Percentiles rank a stretch among this genome's conserved stretches.
These are phyloP conservation scores for Drosophila nikananu DNA, from an alignment of 1,140 invertebrate species.

Conservation along the genomic window DNA sequence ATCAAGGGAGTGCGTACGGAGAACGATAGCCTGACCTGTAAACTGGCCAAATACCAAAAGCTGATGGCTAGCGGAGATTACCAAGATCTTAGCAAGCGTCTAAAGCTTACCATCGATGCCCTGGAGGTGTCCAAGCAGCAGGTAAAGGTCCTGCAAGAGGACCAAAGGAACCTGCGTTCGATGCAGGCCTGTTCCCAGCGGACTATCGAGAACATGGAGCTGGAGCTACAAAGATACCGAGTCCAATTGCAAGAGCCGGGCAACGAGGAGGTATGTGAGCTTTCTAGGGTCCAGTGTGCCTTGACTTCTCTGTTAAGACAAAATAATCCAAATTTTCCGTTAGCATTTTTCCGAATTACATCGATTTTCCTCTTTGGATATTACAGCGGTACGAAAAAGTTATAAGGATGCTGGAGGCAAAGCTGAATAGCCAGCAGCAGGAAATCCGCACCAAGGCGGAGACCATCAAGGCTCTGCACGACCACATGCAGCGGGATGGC, in stretches of 20 bases:
- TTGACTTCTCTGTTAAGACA: conserved; percentile 4
- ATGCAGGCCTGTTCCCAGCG: conserved; percentile 56
- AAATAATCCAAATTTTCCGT: conserved; percentile 8
- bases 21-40: conserved; percentile 40
- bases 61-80: conserved; percentile 1
- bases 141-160: conserved; percentile 58
- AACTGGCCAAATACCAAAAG: conserved; percentile 37
- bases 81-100: conserved; percentile 36
- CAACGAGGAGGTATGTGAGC: conserved; percentile 35
- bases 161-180: conserved; percentile 36
- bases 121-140: conserved; percentile 56
- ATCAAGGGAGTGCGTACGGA: conserved; percentile 53
- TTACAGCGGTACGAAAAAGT: conserved; percentile 44
- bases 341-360: neutral
- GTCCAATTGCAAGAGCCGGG: conserved; percentile 41
- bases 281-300: neutral
- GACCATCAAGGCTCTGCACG: conserved; percentile 58
- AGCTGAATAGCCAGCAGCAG: conserved; percentile 42
- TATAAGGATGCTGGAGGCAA: conserved; percentile 51
- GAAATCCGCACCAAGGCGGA: conserved; percentile 59
- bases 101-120: conserved; percentile 52
- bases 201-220: conserved; percentile 70
- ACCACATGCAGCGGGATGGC: conserved; percentile 53
- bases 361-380: conserved; percentile 23
- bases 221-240: conserved; percentile 66